These are phyloP conservation scores for Charaxes varanes DNA, from an alignment of 1,140 invertebrate genomes.

Conservation along the genomic window DNA sequence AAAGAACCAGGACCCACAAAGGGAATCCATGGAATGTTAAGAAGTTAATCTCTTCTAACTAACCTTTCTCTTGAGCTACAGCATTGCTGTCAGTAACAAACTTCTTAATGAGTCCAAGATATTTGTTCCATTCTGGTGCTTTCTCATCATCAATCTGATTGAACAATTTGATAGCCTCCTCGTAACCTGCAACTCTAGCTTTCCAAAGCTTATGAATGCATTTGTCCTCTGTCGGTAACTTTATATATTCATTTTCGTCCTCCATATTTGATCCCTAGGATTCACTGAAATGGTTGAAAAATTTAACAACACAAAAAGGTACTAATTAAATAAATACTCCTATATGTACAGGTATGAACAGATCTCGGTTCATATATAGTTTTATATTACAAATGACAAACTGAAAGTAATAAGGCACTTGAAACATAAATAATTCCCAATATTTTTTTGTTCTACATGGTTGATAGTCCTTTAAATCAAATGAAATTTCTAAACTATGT, in stretches of 20 bases:
- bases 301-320: too few relatives aligned
- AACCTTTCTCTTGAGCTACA: slow-evolving; percentile 95
- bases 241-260: slow-evolving; percentile 93
- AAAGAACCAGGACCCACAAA: too few relatives aligned
- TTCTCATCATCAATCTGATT: slow-evolving; percentile 92
- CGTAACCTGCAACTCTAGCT: slow-evolving; percentile 93
- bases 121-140: slow-evolving; percentile 94
- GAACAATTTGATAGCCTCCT: slow-evolving; percentile 93
- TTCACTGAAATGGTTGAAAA: neutral
- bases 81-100: slow-evolving; percentile 97
- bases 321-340: too few relatives aligned
- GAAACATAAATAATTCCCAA: too few relatives aligned
- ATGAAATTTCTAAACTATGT: too few relatives aligned
- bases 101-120: slow-evolving; percentile 93
- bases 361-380: too few relatives aligned
- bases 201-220: slow-evolving; percentile 97
- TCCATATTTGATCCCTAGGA: slow-evolving; percentile 76
- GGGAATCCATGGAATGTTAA: too few relatives aligned
- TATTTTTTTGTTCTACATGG: too few relatives aligned
- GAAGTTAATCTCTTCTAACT: neutral
- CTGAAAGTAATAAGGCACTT: too few relatives aligned
- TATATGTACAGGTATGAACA: too few relatives aligned
- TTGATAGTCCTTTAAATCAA: too few relatives aligned
- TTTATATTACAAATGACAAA: too few relatives aligned
- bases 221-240: slow-evolving; percentile 92